Base-by-base conservation (phyloP, 2,113 vertebrate species). In the Poecile atricapillus region DNA sequence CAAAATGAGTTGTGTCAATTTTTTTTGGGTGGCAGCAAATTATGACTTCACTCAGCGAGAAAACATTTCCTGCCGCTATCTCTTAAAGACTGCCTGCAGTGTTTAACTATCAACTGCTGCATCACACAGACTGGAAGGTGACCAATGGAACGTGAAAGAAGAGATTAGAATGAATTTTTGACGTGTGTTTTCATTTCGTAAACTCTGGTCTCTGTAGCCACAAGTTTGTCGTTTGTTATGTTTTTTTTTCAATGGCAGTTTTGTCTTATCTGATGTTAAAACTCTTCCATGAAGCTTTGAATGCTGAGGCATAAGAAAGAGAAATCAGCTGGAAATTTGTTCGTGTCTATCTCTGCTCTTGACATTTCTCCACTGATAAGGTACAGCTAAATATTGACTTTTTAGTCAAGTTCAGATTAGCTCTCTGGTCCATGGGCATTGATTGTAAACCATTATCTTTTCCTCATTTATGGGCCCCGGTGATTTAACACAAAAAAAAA, bases 261-360 rank as follows among this genome's bases (percentile, higher is more conserved):
- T 98, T 98, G 97, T 95, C 82, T 98, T 98, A 98, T 98, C 98
- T 97, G 97, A 98, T 98, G 94, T 70, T 97, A 95, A 98, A 97
- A 97, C 56, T 97, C 94, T 91, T 97, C 94, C 89, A 94, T 69
- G 64, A 62, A 60, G 91, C 95, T 98, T 97, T 97, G 92, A 97
- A 97, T 16, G 20, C 67, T 37, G 43, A 97, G 95, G 90, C 69
- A 77, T 53, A 90, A 95, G 89, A 96, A 97, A 63, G 70, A 97
- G 71, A 97, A 97, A 96, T 97, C 95, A 60, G 91, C 69, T 95
- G 93, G 97, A 97, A 97, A 97, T 96, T 91, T 97, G 95, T 96
- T 96, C 79, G 15, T 95, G 82, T 95, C 96, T 97, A 87, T 97
- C 71, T 93, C 96, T 97, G 75, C 49, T 85, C 89, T 98, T 98